Conservation (phyloP, 2,113 vertebrate genomes). For the Corvus hawaiiensis region DNA sequence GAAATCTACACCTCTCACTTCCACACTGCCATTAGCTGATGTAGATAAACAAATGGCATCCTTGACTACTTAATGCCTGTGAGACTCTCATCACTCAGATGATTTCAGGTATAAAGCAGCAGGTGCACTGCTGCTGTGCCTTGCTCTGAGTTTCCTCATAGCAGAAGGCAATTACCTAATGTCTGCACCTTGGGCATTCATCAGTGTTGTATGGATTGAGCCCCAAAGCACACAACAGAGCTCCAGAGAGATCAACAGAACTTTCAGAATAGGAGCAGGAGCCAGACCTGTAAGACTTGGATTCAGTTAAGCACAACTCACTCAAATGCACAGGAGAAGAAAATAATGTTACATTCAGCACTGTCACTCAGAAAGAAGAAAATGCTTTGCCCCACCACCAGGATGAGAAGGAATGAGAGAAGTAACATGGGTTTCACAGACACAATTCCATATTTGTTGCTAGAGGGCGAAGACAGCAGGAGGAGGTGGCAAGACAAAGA, state of each 20-base stretch:
- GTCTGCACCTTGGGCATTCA: constrained; percentile 13
- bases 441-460: background rate
- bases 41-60: background rate
- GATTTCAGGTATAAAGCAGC: background rate
- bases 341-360: background rate
- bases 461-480: background rate
- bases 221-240: background rate
- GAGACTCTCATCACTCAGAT: background rate
- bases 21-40: background rate
- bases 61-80: background rate
- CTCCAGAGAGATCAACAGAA: background rate
- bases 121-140: constrained; percentile 27
- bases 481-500: background rate
- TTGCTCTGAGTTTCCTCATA: constrained; percentile 33
- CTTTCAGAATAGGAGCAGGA: background rate
- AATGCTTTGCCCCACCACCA: background rate
- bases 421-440: background rate
- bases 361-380: background rate
- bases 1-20: background rate
- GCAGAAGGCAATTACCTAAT: constrained; percentile 50
- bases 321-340: background rate
- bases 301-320: background rate
- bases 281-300: background rate
- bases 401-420: background rate
- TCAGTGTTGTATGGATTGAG: background rate